Evolutionary conservation across 2,888 invertebrate genomes (phyloP).

Genomic region (Pyrrhia umbra): DNA sequence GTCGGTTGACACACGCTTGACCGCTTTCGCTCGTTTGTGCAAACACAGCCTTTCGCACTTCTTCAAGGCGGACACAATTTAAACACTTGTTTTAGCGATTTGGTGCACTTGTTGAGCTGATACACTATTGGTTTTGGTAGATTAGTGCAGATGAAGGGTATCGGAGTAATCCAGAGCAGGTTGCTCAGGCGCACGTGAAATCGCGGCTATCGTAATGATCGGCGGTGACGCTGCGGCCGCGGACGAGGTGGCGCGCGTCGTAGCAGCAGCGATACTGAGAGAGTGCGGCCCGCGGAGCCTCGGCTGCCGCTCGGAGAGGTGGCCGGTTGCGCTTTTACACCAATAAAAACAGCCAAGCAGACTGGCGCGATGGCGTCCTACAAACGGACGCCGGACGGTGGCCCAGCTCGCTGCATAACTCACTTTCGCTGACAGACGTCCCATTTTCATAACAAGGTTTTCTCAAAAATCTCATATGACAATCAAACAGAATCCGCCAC

Average conservation of each 20-base stretch:
- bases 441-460: constrained; percentile 72
- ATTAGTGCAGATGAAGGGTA: constrained; percentile 36
- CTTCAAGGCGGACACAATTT: constrained; percentile 51
- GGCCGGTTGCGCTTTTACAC: constrained; percentile 60
- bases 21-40: constrained; percentile 84
- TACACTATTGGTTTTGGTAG: constrained; percentile 23
- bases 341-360: constrained; percentile 65
- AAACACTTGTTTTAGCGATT: constrained; percentile 54
- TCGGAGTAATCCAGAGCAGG: constrained; percentile 41
- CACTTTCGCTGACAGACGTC: constrained; percentile 80
- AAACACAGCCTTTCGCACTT: constrained; percentile 73
- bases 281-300: constrained; percentile 60
- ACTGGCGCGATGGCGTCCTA: constrained; percentile 75
- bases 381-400: constrained; percentile 75
- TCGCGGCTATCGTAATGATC: constrained; percentile 41
- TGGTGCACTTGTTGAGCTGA: constrained; percentile 29
- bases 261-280: constrained; percentile 67
- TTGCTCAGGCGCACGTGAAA: constrained; percentile 68
- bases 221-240: constrained; percentile 28
- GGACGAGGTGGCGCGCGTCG: constrained; percentile 61
- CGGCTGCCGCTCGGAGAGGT: constrained; percentile 55
- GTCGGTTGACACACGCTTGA: constrained; percentile 76
- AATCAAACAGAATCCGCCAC: constrained; percentile 12
- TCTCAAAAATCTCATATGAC: constrained; percentile 50
- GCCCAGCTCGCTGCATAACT: constrained; percentile 69